Percentiles rank a stretch among this genome's conserved stretches.
Conservation (phyloP, 2,797 vertebrate genomes). For the Acanthurus leucopareius region DNA sequence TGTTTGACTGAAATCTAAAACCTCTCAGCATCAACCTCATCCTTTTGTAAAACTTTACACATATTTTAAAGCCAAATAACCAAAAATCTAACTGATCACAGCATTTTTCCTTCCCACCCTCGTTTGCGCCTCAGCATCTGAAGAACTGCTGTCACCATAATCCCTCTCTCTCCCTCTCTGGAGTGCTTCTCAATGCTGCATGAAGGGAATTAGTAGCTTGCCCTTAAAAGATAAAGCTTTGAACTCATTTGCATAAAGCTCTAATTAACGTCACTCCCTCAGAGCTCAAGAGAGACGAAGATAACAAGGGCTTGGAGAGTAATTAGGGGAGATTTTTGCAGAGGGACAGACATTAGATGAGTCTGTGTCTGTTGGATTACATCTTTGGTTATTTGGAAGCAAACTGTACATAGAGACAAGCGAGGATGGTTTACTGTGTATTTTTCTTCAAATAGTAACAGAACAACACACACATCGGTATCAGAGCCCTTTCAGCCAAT, state of each 20-base stretch:
- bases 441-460: constrained; percentile 52
- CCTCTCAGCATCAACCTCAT: neutral
- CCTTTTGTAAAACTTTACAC: neutral
- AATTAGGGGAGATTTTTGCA: constrained; percentile 61
- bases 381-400: constrained; percentile 18
- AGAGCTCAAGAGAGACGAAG: constrained; percentile 70
- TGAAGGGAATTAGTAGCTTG: constrained; percentile 38
- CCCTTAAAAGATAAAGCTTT: constrained; percentile 59
- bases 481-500: constrained; percentile 67
- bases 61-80: constrained; percentile 4
- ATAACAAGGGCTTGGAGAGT: constrained; percentile 67
- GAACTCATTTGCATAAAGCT: constrained; percentile 80
- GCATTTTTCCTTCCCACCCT: neutral
- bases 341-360: constrained; percentile 49
- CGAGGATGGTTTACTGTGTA: constrained; percentile 2
- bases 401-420: neutral
- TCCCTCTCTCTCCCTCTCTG: constrained; percentile 31
- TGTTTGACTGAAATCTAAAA: neutral
- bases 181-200: constrained; percentile 32
- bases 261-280: constrained; percentile 81
- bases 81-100: neutral
- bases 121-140: constrained; percentile 13
- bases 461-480: neutral
- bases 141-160: constrained; percentile 10
- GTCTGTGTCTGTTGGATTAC: constrained; percentile 22